phyloP scores from a whole-genome alignment of 2,113 vertebrate species.

The Ardeotis arabs region DNA sequence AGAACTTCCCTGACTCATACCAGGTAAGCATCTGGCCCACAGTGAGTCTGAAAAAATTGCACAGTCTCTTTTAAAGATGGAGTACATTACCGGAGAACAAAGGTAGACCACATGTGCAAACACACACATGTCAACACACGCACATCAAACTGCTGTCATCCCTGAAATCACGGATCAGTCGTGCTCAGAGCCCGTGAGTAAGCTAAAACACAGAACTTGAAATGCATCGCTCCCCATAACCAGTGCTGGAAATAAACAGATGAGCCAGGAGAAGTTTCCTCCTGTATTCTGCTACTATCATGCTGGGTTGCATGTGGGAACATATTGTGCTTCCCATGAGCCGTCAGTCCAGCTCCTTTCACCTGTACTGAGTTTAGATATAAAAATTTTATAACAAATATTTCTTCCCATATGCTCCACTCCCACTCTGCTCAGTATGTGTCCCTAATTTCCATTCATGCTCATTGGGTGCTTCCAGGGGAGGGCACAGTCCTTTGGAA shows the following conservation, averaged over 20 bases:
- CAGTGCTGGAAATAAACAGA: neutral
- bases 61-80: neutral
- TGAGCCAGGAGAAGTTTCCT: neutral
- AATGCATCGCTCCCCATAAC: neutral
- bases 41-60: fast-evolving
- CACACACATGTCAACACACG: neutral
- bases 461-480: neutral
- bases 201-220: neutral
- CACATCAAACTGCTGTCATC: neutral
- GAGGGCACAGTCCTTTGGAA: neutral
- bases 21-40: neutral
- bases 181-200: neutral
- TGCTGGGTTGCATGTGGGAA: neutral
- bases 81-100: neutral
- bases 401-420: neutral
- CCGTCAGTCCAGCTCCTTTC: neutral
- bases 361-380: neutral
- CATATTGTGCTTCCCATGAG: neutral
- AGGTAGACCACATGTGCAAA: neutral
- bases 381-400: neutral
- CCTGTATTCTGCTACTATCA: neutral
- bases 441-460: neutral
- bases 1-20: neutral
- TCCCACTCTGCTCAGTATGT: neutral
- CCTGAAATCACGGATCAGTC: neutral